Evolutionary conservation across 2,113 vertebrate species (phyloP).

Genomic region (Helogale parvula): DNA sequence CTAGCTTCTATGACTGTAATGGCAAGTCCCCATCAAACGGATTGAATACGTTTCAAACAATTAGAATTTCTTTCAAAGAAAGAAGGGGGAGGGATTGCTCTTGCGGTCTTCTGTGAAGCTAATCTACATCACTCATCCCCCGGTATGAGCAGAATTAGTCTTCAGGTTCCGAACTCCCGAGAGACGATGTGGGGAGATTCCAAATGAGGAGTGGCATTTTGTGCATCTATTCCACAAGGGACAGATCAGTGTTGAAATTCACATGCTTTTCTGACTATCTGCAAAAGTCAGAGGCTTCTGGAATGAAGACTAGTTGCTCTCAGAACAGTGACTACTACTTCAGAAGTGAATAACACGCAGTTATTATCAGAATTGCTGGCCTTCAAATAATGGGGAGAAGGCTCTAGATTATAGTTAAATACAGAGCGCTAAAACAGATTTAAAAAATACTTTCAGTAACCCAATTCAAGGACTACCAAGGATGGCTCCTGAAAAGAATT

Average conservation of each 20-base stretch:
- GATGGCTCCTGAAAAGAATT: constrained; percentile 25
- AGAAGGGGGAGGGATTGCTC: background rate
- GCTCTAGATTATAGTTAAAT: constrained; percentile 48
- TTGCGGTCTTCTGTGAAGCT: background rate
- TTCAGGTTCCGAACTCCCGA: background rate
- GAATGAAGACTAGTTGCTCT: background rate
- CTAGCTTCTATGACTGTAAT: constrained; percentile 47
- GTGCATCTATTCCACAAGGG: constrained; percentile 43
- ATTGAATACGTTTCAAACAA: constrained; percentile 40
- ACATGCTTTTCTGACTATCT: background rate
- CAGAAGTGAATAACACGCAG: background rate
- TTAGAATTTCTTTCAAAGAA: constrained; percentile 35
- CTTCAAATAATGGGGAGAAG: constrained; percentile 14
- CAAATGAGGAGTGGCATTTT: constrained; percentile 62
- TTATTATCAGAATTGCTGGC: constrained; percentile 43
- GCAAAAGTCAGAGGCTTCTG: background rate
- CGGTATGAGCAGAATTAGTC: constrained; percentile 30
- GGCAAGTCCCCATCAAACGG: constrained; percentile 19
- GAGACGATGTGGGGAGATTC: constrained; percentile 35
- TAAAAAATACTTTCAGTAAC: background rate
- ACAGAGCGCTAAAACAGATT: constrained; percentile 9
- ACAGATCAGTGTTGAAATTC: constrained; percentile 46
- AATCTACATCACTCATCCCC: background rate
- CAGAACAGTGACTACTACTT: background rate
- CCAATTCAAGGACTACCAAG: background rate